Base-by-base conservation (phyloP, 1,140 invertebrate species). In the Trichomalopsis sarcophagae region DNA sequence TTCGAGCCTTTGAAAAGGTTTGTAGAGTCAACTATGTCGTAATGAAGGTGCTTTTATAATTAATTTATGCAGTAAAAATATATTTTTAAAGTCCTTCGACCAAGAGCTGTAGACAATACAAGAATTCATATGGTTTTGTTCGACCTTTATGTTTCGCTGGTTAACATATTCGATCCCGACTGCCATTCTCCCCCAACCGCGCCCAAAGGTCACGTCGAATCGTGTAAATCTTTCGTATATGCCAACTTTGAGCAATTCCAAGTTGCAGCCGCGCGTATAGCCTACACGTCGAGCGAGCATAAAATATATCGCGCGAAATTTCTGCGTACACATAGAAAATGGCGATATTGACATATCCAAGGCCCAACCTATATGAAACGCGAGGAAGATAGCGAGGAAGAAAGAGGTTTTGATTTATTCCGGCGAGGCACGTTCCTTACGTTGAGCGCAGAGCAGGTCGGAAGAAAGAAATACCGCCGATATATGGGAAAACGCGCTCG, bases 321-420 rank as follows among this genome's bases (percentile, higher is more conserved):
- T 76, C 36, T 3, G 6, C 30, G 36, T 44, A 62, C 21, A 62
- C 55, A 10, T n/a, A 14, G 73, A 36, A 74, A 74, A 74, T 40
- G 44, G 74, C 74, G 40, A 50, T 76, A 76, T 76, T 50, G 74
- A 76, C 74, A 50, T 76, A 21, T 74, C 11, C 68, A 14, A 9
- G 6, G 74, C 3, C 30, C 74, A n/a, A 27, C 14, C 40, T 76
- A 6, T 71, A 50, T 21, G 50, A 71, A 11, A 33, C 2, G 68
- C 4, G 27, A 62, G 17, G 7, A 17, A 62, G 68, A 71, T 30
- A 75, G 73, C 33, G 36, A 44, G 33, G 40, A 47, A 33, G 6
- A 81, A 50, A 14, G 13, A 50, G 55, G 30, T 69, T 81, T 73
- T 81, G 80, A 81, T 81, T 81, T 81, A 81, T 81, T 81, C 68